A percentile compares a stretch with the other conserved stretches of the same genome.
phyloP scores from a whole-genome alignment of 1,140 invertebrate genomes.

The Campoletis sonorensis region DNA sequence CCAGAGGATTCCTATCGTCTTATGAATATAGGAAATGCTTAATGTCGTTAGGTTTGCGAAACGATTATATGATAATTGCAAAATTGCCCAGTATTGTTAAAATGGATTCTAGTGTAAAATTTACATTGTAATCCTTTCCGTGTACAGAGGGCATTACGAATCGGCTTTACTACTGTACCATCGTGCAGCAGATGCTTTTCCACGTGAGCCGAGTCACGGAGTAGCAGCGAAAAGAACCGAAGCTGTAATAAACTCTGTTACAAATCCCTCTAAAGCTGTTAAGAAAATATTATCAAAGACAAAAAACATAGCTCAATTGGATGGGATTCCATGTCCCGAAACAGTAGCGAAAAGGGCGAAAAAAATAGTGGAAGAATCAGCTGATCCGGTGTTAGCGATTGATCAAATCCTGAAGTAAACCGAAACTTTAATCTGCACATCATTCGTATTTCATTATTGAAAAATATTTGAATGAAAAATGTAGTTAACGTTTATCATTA shows the following conservation, averaged over 20 bases:
- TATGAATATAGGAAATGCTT: no score
- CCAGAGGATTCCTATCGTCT: no score
- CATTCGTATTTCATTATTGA: neutral
- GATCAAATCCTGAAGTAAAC: conserved; percentile 54
- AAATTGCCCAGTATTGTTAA: no score
- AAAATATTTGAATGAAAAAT: neutral
- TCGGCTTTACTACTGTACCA: conserved; percentile 68
- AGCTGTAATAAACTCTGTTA: conserved; percentile 60
- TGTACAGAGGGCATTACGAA: conserved; percentile 67
- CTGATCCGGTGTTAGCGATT: conserved; percentile 50
- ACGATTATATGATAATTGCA: no score
- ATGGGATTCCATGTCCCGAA: conserved; percentile 51
- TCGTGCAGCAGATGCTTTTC: conserved; percentile 61
- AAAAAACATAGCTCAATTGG: conserved; percentile 41
- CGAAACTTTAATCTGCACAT: neutral
- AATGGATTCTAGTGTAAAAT: no score
- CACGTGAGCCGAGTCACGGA: conserved; percentile 58
- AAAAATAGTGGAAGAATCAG: conserved; percentile 46
- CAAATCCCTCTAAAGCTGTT: conserved; percentile 44
- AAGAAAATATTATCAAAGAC: conserved; percentile 35
- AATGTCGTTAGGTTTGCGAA: no score
- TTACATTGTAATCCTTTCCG: neutral
- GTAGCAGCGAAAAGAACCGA: conserved; percentile 58
- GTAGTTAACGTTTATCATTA: neutral
- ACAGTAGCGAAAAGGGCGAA: conserved; percentile 41